Base-by-base conservation (phyloP, 1,140 invertebrate genomes). In the Wasmannia auropunctata region DNA sequence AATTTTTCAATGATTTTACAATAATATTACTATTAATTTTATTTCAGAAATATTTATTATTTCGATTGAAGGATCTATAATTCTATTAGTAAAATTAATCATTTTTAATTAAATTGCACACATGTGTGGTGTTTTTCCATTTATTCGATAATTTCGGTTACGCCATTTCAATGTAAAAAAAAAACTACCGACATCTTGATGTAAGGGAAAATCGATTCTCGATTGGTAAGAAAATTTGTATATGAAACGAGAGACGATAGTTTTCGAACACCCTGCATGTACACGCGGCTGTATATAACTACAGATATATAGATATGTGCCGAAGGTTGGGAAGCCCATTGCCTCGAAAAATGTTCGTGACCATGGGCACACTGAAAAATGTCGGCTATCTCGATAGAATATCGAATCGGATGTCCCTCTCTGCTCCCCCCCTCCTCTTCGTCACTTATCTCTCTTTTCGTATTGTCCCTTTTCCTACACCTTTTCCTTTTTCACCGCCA, bases 331-430 rank as follows among this genome's bases (percentile, higher is more conserved):
- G 11, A 22, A 31, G 25, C 43, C 49, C 34, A 81, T 40, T 62
- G 74, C 74, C n/a, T 72, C 65, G 86, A 86, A 87, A 87, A 87
- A 87, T 72, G 49, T 46, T 54, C 74, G 63, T 72, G 86, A 74
- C 86, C 74, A 87, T 79, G 46, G 83, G 51, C 51, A 58, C 28
- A 54, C 43, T 87, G 86, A 87, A 86, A 87, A 86, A 87, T 87
- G 72, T 70, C 74, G 74, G 46, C 86, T 72, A 87, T 87, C 86
- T 86, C 83, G 74, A 86, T 86, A 70, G 83, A 87, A 87, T 87
- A 87, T 87, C 72, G 83, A 87, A 87, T 86, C 83, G 81, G 56
- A 62, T 72, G 37, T 46, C 16, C 19, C 25, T 51, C 51, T 40
- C n/a, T n/a, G n/a, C n/a, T 34, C 19, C 49, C 16, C 1, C 19